These are phyloP conservation scores for Andrena minutula DNA, from an alignment of 2,888 invertebrate genomes.

Conservation along the genomic window DNA sequence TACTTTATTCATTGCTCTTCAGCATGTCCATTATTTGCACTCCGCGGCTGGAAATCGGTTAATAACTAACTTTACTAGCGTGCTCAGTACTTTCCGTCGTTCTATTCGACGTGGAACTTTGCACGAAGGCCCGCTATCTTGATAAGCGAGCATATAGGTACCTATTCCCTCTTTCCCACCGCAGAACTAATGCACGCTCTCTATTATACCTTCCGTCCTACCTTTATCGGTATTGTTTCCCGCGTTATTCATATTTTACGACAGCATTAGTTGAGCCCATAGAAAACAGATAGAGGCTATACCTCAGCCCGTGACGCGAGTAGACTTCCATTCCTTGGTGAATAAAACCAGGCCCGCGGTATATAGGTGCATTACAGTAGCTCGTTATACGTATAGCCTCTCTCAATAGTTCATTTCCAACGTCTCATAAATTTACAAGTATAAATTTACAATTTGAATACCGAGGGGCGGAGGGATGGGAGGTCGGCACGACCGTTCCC, in stretches of 20 bases:
- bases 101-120: neutral
- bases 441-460: conserved; percentile 56
- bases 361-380: conserved; percentile 50
- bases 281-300: conserved; percentile 57
- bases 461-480: conserved; percentile 9
- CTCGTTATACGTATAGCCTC: conserved; percentile 48
- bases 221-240: conserved; percentile 49
- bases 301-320: conserved; percentile 50
- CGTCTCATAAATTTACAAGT: conserved; percentile 59
- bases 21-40: too few species aligned
- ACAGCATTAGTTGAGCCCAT: conserved; percentile 48
- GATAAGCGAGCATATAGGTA: conserved; percentile 26
- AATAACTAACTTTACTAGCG: neutral
- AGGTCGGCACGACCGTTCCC: neutral
- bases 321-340: conserved; percentile 52
- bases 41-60: too few species aligned
- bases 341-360: conserved; percentile 52
- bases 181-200: conserved; percentile 23
- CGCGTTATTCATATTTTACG: conserved; percentile 58
- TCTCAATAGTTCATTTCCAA: conserved; percentile 58
- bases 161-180: conserved; percentile 14
- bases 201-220: conserved; percentile 33
- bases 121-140: conserved; percentile 16
- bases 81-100: neutral
- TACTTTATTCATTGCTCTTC: too few species aligned